These are phyloP conservation scores for Cryptocheilus praepositus DNA, from an alignment of 2,888 invertebrate species.

Conservation along the genomic window DNA sequence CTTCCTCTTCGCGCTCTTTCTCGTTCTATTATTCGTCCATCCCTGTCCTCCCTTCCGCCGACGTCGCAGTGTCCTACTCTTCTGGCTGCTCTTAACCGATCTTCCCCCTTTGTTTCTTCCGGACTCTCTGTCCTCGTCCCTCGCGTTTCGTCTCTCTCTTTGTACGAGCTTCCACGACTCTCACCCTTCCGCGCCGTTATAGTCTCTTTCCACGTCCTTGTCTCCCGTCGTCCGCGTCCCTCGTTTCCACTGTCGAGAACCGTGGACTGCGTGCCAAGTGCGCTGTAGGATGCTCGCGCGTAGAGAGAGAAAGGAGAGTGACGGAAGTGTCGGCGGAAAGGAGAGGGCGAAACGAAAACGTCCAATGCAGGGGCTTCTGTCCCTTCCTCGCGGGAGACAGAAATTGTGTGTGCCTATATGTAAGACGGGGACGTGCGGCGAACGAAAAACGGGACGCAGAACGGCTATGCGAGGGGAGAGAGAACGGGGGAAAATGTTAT, in stretches of 20 bases:
- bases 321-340: not conserved
- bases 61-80: not conserved
- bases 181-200: conserved; percentile 12
- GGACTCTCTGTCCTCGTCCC: conserved; percentile 42
- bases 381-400: not conserved
- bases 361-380: not conserved
- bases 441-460: not conserved
- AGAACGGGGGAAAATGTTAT: not conserved
- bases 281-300: not conserved
- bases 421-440: not conserved
- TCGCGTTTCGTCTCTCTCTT: conserved; percentile 34
- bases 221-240: conserved; percentile 10
- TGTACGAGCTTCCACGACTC: conserved; percentile 35
- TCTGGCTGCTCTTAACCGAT: conserved; percentile 24
- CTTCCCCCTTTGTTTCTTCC: conserved; percentile 27
- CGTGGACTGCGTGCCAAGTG: conserved; percentile 21
- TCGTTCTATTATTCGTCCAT: conserved; percentile 27
- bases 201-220: conserved; percentile 2
- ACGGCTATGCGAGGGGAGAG: not conserved
- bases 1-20: conserved; percentile 26
- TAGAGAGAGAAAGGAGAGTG: not conserved
- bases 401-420: not conserved
- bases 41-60: conserved; percentile 27
- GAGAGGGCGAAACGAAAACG: not conserved
- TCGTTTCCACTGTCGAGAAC: conserved; percentile 16